phyloP scores from a whole-genome alignment of 2,113 vertebrate genomes.

The Dromiciops gliroides region DNA sequence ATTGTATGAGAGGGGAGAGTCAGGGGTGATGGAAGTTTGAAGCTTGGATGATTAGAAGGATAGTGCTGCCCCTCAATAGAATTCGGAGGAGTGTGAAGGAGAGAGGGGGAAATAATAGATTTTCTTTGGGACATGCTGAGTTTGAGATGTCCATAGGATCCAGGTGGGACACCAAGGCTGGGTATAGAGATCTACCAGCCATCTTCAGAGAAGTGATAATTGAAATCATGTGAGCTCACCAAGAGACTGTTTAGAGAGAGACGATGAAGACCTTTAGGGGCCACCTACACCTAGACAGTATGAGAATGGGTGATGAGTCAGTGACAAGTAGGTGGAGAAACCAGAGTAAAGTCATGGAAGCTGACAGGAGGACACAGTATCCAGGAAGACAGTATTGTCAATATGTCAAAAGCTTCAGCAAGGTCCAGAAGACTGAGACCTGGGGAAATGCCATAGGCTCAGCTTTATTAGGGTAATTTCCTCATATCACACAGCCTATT shows the following conservation, averaged over 20 bases:
- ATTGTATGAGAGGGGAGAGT: not conserved
- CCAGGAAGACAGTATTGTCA: not conserved
- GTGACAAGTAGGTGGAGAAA: not conserved
- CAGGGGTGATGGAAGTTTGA: not conserved
- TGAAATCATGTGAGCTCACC: not conserved
- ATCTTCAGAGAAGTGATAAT: not conserved
- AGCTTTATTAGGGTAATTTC: not conserved
- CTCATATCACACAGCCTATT: not conserved
- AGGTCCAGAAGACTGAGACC: not conserved
- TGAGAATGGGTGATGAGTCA: not conserved
- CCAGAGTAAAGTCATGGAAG: not conserved
- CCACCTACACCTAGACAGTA: not conserved
- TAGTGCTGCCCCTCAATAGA: not conserved
- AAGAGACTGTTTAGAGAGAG: not conserved
- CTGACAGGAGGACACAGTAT: not conserved
- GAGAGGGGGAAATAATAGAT: not conserved
- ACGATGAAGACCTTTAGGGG: not conserved
- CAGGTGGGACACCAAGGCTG: not conserved
- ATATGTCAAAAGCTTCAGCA: not conserved
- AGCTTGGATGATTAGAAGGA: not conserved
- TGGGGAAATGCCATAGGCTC: not conserved
- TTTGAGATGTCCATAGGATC: not conserved
- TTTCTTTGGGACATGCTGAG: not conserved
- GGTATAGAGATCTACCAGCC: not conserved
- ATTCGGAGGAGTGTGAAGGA: not conserved